A percentile compares a stretch with the other conserved stretches of the same genome.
phyloP scores from a whole-genome alignment of 1,140 invertebrate genomes.

The Brachionus paranguensis region DNA sequence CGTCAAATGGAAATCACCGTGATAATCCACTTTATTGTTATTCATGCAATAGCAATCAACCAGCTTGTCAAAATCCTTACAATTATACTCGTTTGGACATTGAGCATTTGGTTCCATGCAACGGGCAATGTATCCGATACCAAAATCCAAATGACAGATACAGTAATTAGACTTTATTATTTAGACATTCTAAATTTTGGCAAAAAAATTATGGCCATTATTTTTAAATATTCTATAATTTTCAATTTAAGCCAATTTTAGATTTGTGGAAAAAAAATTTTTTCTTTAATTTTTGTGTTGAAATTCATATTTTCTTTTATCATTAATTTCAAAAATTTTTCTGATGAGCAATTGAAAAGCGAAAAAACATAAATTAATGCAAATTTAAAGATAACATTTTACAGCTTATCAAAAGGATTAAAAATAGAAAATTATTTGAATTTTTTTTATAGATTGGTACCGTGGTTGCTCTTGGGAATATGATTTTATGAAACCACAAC shows the following conservation, averaged over 20 bases:
- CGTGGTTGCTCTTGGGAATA: slow-evolving; percentile 35
- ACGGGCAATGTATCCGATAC: slow-evolving; percentile 29
- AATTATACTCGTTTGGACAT: neutral
- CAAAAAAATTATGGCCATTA: neutral
- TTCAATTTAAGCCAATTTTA: too few species aligned
- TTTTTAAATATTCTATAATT: too few species aligned
- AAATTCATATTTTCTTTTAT: too few species aligned
- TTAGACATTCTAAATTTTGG: neutral
- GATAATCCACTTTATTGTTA: slow-evolving; percentile 35
- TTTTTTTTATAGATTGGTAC: slow-evolving; percentile 29
- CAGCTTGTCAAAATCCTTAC: slow-evolving; percentile 1
- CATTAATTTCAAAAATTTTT: neutral
- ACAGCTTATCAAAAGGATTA: too few species aligned
- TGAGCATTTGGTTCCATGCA: slow-evolving; percentile 33
- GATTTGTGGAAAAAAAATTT: too few species aligned
- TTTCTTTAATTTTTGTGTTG: too few species aligned
- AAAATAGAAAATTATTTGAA: neutral
- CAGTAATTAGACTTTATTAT: neutral
- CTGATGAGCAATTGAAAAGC: too few species aligned
- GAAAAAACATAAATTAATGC: too few species aligned
- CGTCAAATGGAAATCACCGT: neutral
- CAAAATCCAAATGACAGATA: slow-evolving; percentile 37
- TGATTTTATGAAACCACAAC: slow-evolving; percentile 34
- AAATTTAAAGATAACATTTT: too few species aligned
- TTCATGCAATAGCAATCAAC: slow-evolving; percentile 28